phyloP scores from a whole-genome alignment of 2,797 vertebrate species.

The Catharus ustulatus region DNA sequence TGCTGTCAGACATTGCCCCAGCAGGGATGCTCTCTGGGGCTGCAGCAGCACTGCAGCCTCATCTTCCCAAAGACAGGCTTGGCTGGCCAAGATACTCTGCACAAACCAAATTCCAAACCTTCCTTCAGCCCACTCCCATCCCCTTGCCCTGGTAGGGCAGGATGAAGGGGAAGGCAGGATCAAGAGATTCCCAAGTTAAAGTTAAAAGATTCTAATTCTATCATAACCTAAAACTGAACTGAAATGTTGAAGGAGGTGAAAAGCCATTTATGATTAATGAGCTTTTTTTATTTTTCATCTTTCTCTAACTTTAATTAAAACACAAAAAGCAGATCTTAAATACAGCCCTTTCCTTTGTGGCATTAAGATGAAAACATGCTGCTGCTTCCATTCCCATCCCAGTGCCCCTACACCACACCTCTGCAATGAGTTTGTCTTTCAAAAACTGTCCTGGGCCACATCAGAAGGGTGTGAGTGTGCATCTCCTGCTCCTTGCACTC shows the following conservation, averaged over 20 bases:
- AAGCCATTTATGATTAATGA: conserved; percentile 2
- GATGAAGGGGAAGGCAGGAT: not conserved
- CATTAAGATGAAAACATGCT: not conserved
- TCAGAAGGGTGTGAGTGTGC: not conserved
- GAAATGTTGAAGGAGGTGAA: not conserved
- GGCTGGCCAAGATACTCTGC: rapidly evolving
- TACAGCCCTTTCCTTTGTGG: not conserved
- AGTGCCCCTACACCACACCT: not conserved
- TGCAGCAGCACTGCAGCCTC: not conserved
- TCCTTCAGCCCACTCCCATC: not conserved
- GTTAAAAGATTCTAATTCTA: not conserved
- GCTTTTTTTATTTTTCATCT: not conserved
- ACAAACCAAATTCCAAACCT: not conserved
- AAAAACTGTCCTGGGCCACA: not conserved
- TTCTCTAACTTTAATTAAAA: conserved; percentile 1
- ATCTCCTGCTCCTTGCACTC: not conserved
- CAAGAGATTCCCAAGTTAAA: not conserved
- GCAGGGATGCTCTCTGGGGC: not conserved
- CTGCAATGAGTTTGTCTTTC: not conserved
- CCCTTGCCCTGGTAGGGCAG: not conserved
- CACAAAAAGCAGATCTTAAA: not conserved
- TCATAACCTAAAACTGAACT: not conserved
- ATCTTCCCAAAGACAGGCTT: not conserved
- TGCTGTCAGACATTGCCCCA: rapidly evolving
- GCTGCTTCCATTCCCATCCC: not conserved